Conservation (phyloP, 2,113 vertebrate genomes). For the Blennius ocellaris region DNA sequence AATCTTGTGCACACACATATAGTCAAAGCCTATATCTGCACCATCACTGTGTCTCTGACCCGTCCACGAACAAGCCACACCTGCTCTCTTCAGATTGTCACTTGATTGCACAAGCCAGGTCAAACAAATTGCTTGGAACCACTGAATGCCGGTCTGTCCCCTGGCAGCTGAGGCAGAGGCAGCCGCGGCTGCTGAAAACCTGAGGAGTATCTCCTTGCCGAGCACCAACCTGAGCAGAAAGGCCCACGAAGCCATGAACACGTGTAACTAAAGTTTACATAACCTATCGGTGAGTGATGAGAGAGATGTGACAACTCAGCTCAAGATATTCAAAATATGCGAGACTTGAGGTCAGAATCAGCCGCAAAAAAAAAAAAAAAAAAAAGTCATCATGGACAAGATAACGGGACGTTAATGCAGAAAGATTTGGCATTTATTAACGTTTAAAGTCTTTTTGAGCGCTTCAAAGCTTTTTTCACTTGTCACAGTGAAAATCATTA, state of each 20-base stretch:
- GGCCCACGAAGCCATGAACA: conserved; percentile 26
- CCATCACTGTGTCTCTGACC: conserved; percentile 17
- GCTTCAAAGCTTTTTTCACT: conserved; percentile 46
- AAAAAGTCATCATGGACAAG: conserved; percentile 5
- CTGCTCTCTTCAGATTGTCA: conserved; percentile 42
- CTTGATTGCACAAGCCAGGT: conserved; percentile 54
- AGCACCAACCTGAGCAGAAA: conserved; percentile 6
- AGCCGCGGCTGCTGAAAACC: conserved; percentile 32
- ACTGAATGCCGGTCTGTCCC: conserved; percentile 12
- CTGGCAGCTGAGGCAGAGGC: conserved; percentile 24
- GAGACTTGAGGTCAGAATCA: conserved; percentile 22
- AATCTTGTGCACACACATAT: background rate
- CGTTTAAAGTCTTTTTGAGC: conserved; percentile 13
- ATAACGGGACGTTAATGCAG: conserved; percentile 15
- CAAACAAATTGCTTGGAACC: conserved; percentile 49
- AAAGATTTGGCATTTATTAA: conserved; percentile 39
- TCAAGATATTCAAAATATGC: conserved; percentile 32
- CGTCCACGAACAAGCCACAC: conserved; percentile 39
- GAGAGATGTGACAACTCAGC: conserved; percentile 25
- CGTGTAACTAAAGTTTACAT: conserved; percentile 23
- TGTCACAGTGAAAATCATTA: conserved; percentile 52
- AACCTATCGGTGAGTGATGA: conserved; percentile 21
- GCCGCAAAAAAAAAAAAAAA: background rate
- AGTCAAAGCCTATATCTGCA: conserved; percentile 14
- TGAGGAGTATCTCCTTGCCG: conserved; percentile 20